Conservation (phyloP, 2,113 vertebrate species). For the Thomomys bottae region DNA sequence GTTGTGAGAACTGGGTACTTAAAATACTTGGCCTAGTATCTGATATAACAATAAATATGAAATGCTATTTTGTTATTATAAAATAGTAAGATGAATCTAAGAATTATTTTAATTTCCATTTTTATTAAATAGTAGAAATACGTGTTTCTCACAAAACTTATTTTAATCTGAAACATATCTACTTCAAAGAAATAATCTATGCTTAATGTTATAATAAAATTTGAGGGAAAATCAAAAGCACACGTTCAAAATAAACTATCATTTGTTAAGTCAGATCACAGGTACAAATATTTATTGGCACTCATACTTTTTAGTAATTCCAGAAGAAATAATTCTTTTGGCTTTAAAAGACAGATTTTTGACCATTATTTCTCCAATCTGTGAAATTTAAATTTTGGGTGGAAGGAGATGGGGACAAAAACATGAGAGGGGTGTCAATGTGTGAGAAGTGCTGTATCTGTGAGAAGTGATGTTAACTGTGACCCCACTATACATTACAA, state of each 20-base stretch:
- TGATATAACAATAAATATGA: neutral
- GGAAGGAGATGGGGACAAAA: too few relatives aligned
- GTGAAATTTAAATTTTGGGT: too few relatives aligned
- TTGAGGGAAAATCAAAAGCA: neutral
- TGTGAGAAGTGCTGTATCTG: too few relatives aligned
- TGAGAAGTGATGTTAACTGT: too few relatives aligned
- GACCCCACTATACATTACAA: too few relatives aligned
- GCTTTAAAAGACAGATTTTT: constrained; percentile 37
- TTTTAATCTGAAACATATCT: neutral
- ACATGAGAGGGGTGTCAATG: too few relatives aligned
- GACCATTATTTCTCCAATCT: neutral
- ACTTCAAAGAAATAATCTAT: constrained; percentile 33
- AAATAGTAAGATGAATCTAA: constrained; percentile 40
- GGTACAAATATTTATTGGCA: neutral
- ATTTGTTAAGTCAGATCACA: constrained; percentile 7
- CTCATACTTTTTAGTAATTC: constrained; percentile 33
- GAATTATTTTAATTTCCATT: constrained; percentile 21
- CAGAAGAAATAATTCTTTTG: constrained; percentile 22
- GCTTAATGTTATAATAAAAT: constrained; percentile 8
- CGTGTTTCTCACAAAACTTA: constrained; percentile 40
- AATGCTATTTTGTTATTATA: constrained; percentile 42
- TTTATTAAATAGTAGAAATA: neutral
- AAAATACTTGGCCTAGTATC: neutral
- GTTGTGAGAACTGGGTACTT: neutral
- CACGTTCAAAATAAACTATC: neutral